Conservation (phyloP, 1,140 invertebrate species). For the Brachionus rubens region DNA sequence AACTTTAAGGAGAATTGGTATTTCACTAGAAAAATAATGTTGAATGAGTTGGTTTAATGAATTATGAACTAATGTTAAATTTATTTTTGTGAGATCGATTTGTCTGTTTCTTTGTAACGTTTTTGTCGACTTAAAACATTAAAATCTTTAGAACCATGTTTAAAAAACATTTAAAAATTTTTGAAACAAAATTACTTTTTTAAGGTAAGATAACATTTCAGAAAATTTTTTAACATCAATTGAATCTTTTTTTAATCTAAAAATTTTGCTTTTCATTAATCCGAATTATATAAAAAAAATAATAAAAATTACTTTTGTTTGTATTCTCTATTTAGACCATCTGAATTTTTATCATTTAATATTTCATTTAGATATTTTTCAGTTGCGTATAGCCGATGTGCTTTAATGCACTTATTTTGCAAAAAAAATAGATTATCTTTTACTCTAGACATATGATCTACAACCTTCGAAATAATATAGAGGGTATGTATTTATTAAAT, state of each 20-base stretch:
- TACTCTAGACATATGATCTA: background rate
- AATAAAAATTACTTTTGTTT: too few relatives aligned
- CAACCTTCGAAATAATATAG: background rate
- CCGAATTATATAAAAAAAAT: too few relatives aligned
- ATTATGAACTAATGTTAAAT: background rate
- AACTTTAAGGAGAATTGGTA: background rate
- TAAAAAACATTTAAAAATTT: background rate
- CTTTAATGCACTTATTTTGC: background rate
- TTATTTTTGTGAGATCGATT: slow-evolving; percentile 15
- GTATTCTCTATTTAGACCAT: background rate
- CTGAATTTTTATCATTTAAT: background rate
- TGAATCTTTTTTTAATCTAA: background rate
- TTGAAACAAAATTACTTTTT: background rate
- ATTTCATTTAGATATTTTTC: background rate
- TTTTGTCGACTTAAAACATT: background rate
- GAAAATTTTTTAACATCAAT: background rate
- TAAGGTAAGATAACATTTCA: background rate
- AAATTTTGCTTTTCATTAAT: background rate
- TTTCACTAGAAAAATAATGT: slow-evolving; percentile 21
- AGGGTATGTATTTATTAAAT: too few relatives aligned
- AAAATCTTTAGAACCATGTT: background rate
- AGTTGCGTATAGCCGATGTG: background rate
- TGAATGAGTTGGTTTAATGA: background rate
- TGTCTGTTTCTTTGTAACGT: background rate
- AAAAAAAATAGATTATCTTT: background rate